These are phyloP conservation scores for Poicephalus meyeri DNA, from an alignment of 2,113 vertebrate species.

Conservation along the genomic window DNA sequence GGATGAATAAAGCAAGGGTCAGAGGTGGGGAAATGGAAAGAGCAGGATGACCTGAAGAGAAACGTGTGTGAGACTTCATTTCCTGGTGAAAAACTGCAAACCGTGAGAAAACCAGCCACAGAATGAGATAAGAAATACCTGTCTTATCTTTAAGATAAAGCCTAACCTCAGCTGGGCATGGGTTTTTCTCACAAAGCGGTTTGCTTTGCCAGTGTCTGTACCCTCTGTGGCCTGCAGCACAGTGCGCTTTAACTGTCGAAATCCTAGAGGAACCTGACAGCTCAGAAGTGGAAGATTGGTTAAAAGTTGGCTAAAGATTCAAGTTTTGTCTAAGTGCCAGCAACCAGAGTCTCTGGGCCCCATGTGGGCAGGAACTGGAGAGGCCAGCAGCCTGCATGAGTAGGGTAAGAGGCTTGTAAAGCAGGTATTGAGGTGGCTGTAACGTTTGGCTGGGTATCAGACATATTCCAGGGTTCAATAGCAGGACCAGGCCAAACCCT, in stretches of 20 bases:
- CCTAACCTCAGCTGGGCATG: not conserved
- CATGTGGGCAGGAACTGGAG: not conserved
- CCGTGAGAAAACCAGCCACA: not conserved
- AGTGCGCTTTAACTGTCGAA: not conserved
- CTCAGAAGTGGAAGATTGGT: not conserved
- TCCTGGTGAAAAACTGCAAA: not conserved
- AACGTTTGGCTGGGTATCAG: not conserved
- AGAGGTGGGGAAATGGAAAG: not conserved
- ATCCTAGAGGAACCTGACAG: not conserved
- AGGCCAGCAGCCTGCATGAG: not conserved
- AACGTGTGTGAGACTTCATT: not conserved
- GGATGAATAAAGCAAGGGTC: not conserved
- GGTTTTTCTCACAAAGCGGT: not conserved
- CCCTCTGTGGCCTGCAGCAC: not conserved
- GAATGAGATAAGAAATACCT: not conserved
- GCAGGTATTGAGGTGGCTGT: not conserved
- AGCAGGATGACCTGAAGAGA: not conserved
- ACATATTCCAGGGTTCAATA: not conserved
- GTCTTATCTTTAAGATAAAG: not conserved
- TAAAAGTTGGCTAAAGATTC: not conserved
- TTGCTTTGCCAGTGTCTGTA: not conserved
- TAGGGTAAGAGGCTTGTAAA: not conserved
- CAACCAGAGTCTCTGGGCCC: not conserved
- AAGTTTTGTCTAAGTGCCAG: not conserved
- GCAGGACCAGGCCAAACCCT: not conserved